Evolutionary conservation across 2,113 vertebrate species (phyloP).

Genomic region (Tringa solitaria): DNA sequence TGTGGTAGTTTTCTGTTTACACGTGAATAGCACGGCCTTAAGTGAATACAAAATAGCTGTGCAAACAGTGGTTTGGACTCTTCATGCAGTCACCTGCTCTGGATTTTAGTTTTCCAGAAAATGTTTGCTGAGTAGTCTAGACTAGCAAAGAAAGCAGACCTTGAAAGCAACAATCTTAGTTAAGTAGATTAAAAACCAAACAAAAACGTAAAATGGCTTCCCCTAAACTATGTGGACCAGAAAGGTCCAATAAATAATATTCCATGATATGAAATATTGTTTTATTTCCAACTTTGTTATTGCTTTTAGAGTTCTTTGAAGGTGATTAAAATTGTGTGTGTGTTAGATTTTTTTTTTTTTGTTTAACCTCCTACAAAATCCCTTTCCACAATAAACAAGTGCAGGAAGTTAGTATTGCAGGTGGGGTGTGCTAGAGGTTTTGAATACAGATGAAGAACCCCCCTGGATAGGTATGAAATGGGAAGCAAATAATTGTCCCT

Average conservation of each 20-base stretch:
- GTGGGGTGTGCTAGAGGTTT: not conserved
- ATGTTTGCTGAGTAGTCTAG: not conserved
- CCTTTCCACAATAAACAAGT: not conserved
- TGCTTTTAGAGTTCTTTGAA: not conserved
- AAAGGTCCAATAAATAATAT: not conserved
- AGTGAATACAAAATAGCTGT: not conserved
- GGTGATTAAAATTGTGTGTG: not conserved
- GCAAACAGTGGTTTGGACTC: not conserved
- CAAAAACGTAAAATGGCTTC: not conserved
- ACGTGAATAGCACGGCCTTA: not conserved
- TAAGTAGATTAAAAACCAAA: not conserved
- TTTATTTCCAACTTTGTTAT: not conserved
- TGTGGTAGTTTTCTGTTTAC: not conserved
- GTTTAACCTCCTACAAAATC: not conserved
- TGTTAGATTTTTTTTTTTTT: not conserved
- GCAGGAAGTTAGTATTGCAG: not conserved
- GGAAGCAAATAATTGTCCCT: not conserved
- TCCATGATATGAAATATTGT: not conserved
- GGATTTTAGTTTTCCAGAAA: not conserved
- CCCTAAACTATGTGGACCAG: not conserved
- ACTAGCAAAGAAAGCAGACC: not conserved
- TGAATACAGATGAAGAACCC: not conserved
- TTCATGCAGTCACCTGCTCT: not conserved
- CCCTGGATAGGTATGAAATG: not conserved
- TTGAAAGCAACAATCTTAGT: not conserved